These are phyloP conservation scores for Physocephala rufipes DNA, from an alignment of 2,888 invertebrate genomes.

Conservation along the genomic window DNA sequence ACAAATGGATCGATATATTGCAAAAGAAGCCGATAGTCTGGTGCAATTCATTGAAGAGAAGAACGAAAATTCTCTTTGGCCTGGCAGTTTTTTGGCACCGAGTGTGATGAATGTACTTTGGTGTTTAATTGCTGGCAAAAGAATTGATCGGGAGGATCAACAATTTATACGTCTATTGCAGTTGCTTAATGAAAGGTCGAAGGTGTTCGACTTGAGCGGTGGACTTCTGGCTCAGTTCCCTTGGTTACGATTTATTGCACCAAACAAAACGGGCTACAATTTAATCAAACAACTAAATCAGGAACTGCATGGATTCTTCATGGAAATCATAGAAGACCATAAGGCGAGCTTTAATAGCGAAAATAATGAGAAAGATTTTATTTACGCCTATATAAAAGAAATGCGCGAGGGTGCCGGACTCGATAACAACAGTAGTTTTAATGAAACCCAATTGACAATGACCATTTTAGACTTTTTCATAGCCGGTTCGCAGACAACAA, in stretches of 20 bases:
- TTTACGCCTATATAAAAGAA: constrained; percentile 72
- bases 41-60: constrained; percentile 53
- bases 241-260: constrained; percentile 72
- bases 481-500: constrained; percentile 74
- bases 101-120: constrained; percentile 74
- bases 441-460: constrained; percentile 73
- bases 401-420: constrained; percentile 64
- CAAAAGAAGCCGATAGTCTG: constrained; percentile 68
- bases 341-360: constrained; percentile 66
- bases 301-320: constrained; percentile 69
- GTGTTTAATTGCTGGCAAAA: constrained; percentile 69
- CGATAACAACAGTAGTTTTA: constrained; percentile 56
- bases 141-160: constrained; percentile 66
- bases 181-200: constrained; percentile 67
- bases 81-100: constrained; percentile 67
- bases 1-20: constrained; percentile 69
- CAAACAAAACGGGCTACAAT: constrained; percentile 71
- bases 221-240: constrained; percentile 71
- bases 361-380: constrained; percentile 69
- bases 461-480: constrained; percentile 75
- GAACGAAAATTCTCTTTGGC: constrained; percentile 54
- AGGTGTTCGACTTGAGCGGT: constrained; percentile 70
- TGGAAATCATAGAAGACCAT: constrained; percentile 71
- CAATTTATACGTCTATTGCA: constrained; percentile 66
- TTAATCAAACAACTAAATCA: constrained; percentile 69